Percentiles rank a stretch among this genome's conserved stretches.
Evolutionary conservation across 2,888 invertebrate species (phyloP).

Genomic region (Calameuta filiformis): DNA sequence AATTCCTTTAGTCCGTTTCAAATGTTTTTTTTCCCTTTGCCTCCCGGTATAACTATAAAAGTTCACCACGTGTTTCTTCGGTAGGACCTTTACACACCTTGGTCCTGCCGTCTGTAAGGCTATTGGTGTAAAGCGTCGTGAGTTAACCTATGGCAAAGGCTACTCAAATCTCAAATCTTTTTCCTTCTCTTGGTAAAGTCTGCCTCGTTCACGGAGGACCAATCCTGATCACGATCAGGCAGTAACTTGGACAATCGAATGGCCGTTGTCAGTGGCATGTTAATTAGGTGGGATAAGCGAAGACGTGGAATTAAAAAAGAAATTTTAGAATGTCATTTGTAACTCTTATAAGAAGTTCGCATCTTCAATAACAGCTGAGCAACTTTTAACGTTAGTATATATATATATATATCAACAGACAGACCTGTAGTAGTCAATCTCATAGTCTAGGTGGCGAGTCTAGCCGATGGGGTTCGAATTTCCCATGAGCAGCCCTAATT

Average conservation of each 20-base stretch:
- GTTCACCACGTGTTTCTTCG: neutral
- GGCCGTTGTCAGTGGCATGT: neutral
- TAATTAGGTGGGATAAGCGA: neutral
- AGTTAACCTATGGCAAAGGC: neutral
- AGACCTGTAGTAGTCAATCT: neutral
- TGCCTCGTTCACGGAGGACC: neutral
- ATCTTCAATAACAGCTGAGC: neutral
- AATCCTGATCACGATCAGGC: neutral
- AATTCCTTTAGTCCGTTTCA: neutral
- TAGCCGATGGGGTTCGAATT: slow-evolving; percentile 49
- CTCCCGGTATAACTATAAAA: neutral
- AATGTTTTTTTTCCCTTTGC: neutral
- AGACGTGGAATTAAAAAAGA: neutral
- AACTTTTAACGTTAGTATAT: neutral
- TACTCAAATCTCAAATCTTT: neutral
- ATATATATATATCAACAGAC: no score
- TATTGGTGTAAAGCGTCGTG: neutral
- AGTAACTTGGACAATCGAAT: neutral
- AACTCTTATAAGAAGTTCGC: neutral
- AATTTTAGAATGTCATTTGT: neutral
- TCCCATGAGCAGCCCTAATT: slow-evolving; percentile 64
- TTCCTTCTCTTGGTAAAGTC: neutral
- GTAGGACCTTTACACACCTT: neutral
- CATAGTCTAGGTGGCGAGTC: slow-evolving; percentile 18
- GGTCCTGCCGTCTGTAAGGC: neutral